A percentile compares a stretch with the other conserved stretches of the same genome.
Evolutionary conservation across 2,888 invertebrate species (phyloP).

Genomic region (Entomobrya proxima): DNA sequence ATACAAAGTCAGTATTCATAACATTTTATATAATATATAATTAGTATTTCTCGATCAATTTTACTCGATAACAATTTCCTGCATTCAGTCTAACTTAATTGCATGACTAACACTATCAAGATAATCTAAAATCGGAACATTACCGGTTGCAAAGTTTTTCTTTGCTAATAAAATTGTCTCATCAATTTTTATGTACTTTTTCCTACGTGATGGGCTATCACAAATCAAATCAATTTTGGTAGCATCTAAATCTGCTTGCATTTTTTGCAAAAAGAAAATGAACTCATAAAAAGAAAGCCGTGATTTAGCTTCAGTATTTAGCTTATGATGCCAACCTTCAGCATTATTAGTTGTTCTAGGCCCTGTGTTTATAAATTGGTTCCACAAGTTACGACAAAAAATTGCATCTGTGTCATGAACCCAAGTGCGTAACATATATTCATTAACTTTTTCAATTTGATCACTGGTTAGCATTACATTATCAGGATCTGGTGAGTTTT

Average conservation of each 20-base stretch:
- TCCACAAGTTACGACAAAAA: not conserved
- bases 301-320: not conserved
- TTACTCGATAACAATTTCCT: no score
- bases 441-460: not conserved
- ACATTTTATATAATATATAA: no score
- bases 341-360: slow-evolving; percentile 2
- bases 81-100: no score
- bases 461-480: not conserved
- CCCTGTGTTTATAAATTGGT: not conserved
- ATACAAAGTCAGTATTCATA: no score
- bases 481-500: not conserved
- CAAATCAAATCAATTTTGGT: not conserved
- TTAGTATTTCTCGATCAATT: no score
- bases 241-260: not conserved
- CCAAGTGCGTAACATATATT: no score
- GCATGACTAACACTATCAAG: no score
- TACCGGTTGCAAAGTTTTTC: no score
- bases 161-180: no score
- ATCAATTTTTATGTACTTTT: no score
- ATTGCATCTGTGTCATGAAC: no score
- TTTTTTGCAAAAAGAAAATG: not conserved
- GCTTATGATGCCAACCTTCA: not conserved
- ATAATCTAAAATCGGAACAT: no score
- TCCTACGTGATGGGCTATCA: not conserved
- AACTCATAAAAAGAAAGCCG: not conserved